Evolutionary conservation across 1,140 invertebrate species (phyloP), one percentile per base, ranked within the genome.

Genomic region (Pinna nobilis): DNA sequence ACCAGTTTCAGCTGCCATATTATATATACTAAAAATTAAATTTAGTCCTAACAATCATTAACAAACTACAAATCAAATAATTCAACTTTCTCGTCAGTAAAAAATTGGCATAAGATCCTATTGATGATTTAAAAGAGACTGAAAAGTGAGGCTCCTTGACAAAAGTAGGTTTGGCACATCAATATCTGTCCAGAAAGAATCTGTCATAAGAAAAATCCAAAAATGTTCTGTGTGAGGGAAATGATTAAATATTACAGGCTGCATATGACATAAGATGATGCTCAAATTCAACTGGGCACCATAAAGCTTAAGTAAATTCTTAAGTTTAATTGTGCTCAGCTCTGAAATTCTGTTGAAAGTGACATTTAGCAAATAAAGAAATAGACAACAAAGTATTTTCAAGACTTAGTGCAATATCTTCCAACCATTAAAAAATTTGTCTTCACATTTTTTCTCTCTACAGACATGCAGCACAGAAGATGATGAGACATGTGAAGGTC

Each of bases 391-490:
- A 20, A 11, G 18, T 50, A 13, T 59, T 20, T 13, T 32, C 6
- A 18, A n/a, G 13, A 18, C 9, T 11, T 51, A 1, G 23, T 33
- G 28, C 9, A 57, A 53, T 57, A 67, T 50, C 6, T 33, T 0
- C 1, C n/a, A n/a, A n/a, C n/a, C n/a, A n/a, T n/a, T n/a, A n/a
- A n/a, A n/a, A n/a, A n/a, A n/a, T n/a, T 53, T 30, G 25, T 23
- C 51, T 23, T 13, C 33, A 49, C 28, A 39, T 61, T 61, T 57
- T 76, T 64, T 60, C 1, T 63, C 47, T 55, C 64, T 47, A 28
- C 81, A 86, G 85, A 67, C 77, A 80, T 55, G 78, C 84, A 25
- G 84, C 84, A 9, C 77, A 82, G 74, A 86, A 86, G 71, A 81
- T 84, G 59, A 77, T 78, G 60, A 66, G 80, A 18, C 74, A 81